These are phyloP conservation scores for Loripinus fragilis DNA, from an alignment of 2,888 invertebrate species.

Conservation along the genomic window DNA sequence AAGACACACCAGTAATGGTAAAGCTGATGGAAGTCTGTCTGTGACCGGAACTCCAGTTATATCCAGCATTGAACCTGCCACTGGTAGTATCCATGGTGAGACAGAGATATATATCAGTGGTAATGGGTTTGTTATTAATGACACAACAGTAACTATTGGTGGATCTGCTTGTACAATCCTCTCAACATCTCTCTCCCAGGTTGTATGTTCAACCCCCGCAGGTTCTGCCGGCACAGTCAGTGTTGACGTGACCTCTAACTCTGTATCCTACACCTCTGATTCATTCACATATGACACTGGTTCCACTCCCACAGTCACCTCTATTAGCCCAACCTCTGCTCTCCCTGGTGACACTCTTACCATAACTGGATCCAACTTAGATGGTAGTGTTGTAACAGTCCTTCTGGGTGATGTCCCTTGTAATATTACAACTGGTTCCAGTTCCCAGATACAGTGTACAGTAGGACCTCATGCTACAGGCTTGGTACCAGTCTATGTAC, in stretches of 20 bases:
- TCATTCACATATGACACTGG: constrained; percentile 56
- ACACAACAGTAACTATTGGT: constrained; percentile 62
- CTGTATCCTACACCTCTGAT: constrained; percentile 51
- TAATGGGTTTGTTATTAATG: constrained; percentile 59
- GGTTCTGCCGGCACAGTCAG: constrained; percentile 57
- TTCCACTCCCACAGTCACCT: constrained; percentile 62
- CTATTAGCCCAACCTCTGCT: constrained; percentile 61
- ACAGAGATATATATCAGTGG: constrained; percentile 61
- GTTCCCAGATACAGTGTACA: constrained; percentile 49
- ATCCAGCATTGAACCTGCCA: constrained; percentile 51
- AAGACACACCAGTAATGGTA: constrained; percentile 53
- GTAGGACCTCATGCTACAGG: constrained; percentile 50
- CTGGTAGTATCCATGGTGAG: constrained; percentile 69
- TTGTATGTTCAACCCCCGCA: constrained; percentile 63
- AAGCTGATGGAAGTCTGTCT: constrained; percentile 48
- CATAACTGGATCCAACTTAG: constrained; percentile 60
- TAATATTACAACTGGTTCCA: constrained; percentile 25
- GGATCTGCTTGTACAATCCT: constrained; percentile 59
- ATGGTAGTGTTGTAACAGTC: neutral
- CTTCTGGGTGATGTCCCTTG: constrained; percentile 16
- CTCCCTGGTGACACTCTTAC: constrained; percentile 62
- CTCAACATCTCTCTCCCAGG: constrained; percentile 54
- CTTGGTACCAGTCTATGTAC: constrained; percentile 41
- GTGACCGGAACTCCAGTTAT: constrained; percentile 55
- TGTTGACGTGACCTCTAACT: constrained; percentile 64